Percentiles rank a stretch among this genome's conserved stretches.
Evolutionary conservation across 2,888 invertebrate genomes (phyloP).

Genomic region (Synergus laeviventris): DNA sequence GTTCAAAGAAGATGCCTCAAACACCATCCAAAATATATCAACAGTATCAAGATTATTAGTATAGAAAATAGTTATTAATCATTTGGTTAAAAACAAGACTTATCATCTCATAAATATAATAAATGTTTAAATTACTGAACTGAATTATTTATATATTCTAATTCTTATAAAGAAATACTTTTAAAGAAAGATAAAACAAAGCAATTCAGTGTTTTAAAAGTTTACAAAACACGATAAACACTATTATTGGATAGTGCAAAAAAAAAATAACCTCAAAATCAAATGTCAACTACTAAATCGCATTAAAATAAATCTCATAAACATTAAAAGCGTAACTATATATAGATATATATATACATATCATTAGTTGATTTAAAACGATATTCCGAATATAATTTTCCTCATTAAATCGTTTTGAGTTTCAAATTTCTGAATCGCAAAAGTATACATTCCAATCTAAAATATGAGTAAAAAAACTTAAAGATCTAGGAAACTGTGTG

Average conservation of each 20-base stretch:
- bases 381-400: not conserved
- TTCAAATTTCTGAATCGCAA: not conserved
- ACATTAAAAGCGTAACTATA: not conserved
- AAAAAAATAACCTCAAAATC: conserved; percentile 36
- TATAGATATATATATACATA: no score
- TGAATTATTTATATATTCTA: not conserved
- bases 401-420: not conserved
- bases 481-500: not conserved
- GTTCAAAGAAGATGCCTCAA: not conserved
- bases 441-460: conserved; percentile 8
- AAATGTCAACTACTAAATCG: not conserved
- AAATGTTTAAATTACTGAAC: not conserved
- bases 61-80: not conserved
- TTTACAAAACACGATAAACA: not conserved
- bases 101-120: not conserved
- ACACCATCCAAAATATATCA: conserved; percentile 7
- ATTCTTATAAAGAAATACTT: not conserved
- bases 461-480: conserved; percentile 14
- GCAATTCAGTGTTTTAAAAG: not conserved
- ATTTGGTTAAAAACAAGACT: not conserved
- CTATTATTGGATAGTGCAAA: not conserved
- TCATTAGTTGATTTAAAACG: not conserved
- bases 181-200: not conserved
- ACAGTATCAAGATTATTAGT: not conserved
- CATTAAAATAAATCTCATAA: not conserved